Evolutionary conservation across 1,140 invertebrate species (phyloP).

Genomic region (Aphidius ervi): DNA sequence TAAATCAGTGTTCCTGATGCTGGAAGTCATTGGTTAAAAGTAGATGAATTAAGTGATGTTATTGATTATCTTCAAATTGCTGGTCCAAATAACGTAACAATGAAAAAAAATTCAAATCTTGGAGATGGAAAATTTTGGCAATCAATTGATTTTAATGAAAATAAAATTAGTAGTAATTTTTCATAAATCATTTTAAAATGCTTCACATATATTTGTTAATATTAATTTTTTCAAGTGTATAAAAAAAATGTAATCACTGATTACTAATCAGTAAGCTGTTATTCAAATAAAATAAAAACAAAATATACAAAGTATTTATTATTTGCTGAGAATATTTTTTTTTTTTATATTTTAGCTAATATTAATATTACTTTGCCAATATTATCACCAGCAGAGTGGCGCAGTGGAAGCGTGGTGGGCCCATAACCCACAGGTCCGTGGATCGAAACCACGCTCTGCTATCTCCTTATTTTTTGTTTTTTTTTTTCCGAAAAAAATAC

Average conservation of each 20-base stretch:
- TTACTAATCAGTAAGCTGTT: too few relatives aligned
- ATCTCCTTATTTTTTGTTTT: constrained; percentile 31
- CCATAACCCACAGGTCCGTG: constrained; percentile 97
- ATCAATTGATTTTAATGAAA: constrained; percentile 56
- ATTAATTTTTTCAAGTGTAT: too few relatives aligned
- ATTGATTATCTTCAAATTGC: constrained; percentile 54
- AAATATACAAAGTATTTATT: too few relatives aligned
- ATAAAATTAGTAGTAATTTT: constrained; percentile 27
- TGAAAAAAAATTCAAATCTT: constrained; percentile 50
- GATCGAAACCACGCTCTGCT: constrained; percentile 95
- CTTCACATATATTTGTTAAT: too few relatives aligned
- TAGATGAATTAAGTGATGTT: constrained; percentile 42
- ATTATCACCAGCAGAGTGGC: constrained; percentile 76
- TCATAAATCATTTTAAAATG: too few relatives aligned
- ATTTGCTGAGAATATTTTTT: too few relatives aligned
- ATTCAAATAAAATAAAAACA: too few relatives aligned
- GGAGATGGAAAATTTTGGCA: constrained; percentile 57
- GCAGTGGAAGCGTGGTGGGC: constrained; percentile 97
- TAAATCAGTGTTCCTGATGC: constrained; percentile 41
- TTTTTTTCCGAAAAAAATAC: too few relatives aligned
- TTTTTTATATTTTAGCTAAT: too few relatives aligned
- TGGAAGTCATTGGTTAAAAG: constrained; percentile 36
- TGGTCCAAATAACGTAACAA: constrained; percentile 45
- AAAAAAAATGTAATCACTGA: too few relatives aligned
- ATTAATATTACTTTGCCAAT: too few relatives aligned